Percentiles rank a stretch among this genome's conserved stretches.
These are phyloP conservation scores for Gymnogyps californianus DNA, from an alignment of 2,113 vertebrate species.

Conservation along the genomic window DNA sequence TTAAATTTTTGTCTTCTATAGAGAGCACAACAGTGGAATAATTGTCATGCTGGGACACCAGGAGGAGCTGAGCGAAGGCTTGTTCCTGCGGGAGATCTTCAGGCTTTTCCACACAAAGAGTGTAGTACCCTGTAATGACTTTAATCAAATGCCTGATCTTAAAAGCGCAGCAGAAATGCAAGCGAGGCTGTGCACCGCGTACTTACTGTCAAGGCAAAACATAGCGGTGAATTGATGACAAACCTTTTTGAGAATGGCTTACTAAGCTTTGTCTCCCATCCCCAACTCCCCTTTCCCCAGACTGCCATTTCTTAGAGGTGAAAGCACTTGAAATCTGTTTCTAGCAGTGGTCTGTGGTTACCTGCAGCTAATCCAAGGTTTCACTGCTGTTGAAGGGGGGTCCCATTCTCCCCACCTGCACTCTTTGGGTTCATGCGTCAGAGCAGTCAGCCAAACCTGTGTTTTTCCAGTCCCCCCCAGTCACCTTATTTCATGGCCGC, in stretches of 20 bases:
- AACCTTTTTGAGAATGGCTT: neutral
- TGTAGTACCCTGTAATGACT: neutral
- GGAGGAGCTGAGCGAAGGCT: neutral
- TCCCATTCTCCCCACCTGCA: neutral
- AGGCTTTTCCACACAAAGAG: neutral
- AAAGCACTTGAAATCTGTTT: neutral
- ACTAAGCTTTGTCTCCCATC: neutral
- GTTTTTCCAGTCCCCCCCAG: neutral
- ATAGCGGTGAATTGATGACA: neutral
- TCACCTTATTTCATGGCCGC: neutral
- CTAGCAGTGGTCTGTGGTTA: neutral
- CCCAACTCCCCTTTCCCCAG: neutral
- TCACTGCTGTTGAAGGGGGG: neutral
- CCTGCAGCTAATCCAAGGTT: neutral
- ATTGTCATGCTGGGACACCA: neutral
- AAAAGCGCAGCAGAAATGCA: neutral
- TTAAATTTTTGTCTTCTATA: constrained; percentile 30
- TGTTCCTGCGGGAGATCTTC: neutral
- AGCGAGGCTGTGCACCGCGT: neutral
- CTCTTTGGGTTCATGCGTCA: neutral
- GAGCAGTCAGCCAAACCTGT: neutral
- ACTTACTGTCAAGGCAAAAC: neutral
- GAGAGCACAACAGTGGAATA: neutral
- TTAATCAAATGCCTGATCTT: neutral
- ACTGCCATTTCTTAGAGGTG: neutral